Percentiles rank a stretch among this genome's conserved stretches.
phyloP scores from a whole-genome alignment of 2,888 invertebrate genomes.

The Stenolophus ochropezus region DNA sequence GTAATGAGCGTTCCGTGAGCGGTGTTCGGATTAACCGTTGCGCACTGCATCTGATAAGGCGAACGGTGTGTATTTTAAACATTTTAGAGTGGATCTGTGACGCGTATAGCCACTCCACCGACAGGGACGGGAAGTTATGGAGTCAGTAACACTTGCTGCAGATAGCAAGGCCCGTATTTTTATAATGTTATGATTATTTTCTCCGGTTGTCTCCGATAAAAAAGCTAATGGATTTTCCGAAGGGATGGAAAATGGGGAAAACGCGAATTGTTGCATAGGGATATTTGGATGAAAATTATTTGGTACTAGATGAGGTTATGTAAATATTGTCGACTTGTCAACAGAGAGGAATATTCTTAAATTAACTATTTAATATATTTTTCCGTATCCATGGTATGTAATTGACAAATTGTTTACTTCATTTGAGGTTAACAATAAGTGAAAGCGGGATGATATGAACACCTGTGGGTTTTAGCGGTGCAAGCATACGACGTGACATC shows the following conservation, averaged over 20 bases:
- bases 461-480: too few species aligned
- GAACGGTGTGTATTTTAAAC: constrained; percentile 12
- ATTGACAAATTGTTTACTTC: too few species aligned
- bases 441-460: too few species aligned
- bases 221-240: neutral
- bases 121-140: neutral
- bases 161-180: constrained; percentile 14
- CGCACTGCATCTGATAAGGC: constrained; percentile 2
- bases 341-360: too few species aligned
- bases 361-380: too few species aligned
- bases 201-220: neutral
- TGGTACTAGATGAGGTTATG: too few species aligned
- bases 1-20: neutral
- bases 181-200: constrained; percentile 30
- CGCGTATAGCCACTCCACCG: neutral
- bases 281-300: too few species aligned
- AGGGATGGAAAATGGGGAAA: neutral
- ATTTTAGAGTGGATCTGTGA: constrained; percentile 12
- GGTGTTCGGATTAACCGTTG: constrained; percentile 17
- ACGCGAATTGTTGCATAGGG: neutral
- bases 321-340: too few species aligned
- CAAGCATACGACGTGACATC: too few species aligned
- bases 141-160: neutral
- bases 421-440: too few species aligned
- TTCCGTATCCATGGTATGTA: too few species aligned